Evolutionary conservation across 2,888 invertebrate species (phyloP).

Genomic region (Tanaodytes sp.): DNA sequence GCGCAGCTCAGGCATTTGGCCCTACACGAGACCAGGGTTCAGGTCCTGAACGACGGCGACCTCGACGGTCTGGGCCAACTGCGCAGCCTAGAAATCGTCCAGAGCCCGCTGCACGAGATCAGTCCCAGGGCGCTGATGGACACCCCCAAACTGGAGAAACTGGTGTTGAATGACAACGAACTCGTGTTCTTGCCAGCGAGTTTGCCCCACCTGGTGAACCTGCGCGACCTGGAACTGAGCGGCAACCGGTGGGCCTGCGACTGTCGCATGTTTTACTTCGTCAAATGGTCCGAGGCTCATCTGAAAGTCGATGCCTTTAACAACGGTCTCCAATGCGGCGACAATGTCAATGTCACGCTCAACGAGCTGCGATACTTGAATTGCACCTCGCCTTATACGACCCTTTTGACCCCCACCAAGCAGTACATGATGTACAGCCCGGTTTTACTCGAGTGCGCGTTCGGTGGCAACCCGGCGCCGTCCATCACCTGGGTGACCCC

Average conservation of each 20-base stretch:
- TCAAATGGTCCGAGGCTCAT: conserved; percentile 77
- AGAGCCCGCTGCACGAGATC: conserved; percentile 66
- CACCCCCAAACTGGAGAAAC: conserved; percentile 66
- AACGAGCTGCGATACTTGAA: conserved; percentile 81
- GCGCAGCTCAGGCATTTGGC: conserved; percentile 75
- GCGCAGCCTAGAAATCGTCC: conserved; percentile 79
- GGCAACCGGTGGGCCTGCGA: conserved; percentile 90
- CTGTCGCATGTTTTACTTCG: conserved; percentile 88
- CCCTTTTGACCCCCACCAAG: conserved; percentile 77
- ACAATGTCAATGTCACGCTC: conserved; percentile 76
- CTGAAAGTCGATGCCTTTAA: conserved; percentile 73
- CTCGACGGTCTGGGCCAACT: conserved; percentile 79
- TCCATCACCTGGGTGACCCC: conserved; percentile 91
- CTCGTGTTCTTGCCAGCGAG: conserved; percentile 82
- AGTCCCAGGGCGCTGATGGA: conserved; percentile 61
- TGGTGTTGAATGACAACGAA: conserved; percentile 77
- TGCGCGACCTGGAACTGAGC: conserved; percentile 80
- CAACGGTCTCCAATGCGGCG: conserved; percentile 78
- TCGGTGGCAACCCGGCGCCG: conserved; percentile 83
- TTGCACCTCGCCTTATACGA: conserved; percentile 79
- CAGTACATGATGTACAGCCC: conserved; percentile 77
- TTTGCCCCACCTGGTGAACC: conserved; percentile 77
- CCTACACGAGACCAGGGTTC: conserved; percentile 79
- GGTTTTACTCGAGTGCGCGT: conserved; percentile 84
- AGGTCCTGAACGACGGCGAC: conserved; percentile 79